Conservation (phyloP, 2,113 vertebrate species). For the Clarias batrachus region DNA sequence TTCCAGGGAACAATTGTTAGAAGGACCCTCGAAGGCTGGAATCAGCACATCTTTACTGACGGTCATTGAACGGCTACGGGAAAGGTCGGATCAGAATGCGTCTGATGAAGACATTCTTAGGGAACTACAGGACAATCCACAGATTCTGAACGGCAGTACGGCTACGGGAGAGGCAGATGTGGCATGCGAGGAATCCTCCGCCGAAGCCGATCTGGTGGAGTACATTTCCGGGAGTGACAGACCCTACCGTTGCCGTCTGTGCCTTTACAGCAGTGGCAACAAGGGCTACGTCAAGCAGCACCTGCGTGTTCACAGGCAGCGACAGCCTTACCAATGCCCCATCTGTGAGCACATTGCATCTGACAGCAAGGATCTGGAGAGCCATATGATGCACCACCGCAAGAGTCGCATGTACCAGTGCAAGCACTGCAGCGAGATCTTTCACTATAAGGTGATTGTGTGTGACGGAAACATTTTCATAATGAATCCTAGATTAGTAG, state of each 20-base stretch:
- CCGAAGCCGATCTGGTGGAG: constrained; percentile 79
- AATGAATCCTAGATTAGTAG: not conserved
- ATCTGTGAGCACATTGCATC: constrained; percentile 91
- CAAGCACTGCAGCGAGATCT: constrained; percentile 83
- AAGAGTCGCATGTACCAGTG: constrained; percentile 89
- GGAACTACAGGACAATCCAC: constrained; percentile 90
- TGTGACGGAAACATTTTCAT: not conserved
- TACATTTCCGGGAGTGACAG: constrained; percentile 80
- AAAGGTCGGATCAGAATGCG: constrained; percentile 93
- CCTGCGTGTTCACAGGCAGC: constrained; percentile 87
- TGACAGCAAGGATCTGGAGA: constrained; percentile 88
- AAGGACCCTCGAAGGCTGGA: constrained; percentile 85
- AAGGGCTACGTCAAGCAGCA: constrained; percentile 98
- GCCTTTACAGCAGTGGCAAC: constrained; percentile 90
- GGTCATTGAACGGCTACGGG: constrained; percentile 90
- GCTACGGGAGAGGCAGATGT: constrained; percentile 5
- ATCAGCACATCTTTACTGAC: constrained; percentile 95
- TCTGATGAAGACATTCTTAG: constrained; percentile 94
- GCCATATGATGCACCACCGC: constrained; percentile 96
- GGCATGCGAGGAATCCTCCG: constrained; percentile 27
- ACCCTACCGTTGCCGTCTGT: constrained; percentile 90
- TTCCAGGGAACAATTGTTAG: constrained; percentile 68
- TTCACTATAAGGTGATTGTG: constrained; percentile 89
- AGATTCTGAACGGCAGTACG: constrained; percentile 72
- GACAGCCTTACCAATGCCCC: constrained; percentile 94